Evolutionary conservation across 2,113 vertebrate genomes (phyloP).

Genomic region (Amphiprion percula): DNA sequence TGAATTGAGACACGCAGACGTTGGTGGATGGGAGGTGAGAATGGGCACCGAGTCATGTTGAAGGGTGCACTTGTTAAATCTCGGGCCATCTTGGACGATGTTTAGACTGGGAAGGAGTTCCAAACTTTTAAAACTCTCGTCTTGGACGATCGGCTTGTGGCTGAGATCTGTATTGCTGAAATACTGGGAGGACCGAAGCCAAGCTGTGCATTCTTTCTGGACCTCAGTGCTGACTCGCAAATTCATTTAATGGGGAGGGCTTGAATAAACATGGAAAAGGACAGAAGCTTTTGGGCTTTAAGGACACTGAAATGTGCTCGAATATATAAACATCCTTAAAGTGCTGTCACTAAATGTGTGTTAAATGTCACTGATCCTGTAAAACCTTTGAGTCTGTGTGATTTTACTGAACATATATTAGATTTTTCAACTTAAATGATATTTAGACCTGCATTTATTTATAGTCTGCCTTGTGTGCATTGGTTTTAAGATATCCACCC

Average conservation of each 20-base stretch:
- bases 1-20: slow-evolving; percentile 63
- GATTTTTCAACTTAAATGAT: no score
- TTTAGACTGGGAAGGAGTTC: slow-evolving; percentile 69
- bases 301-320: slow-evolving; percentile 31
- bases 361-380: slow-evolving; percentile 8
- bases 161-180: slow-evolving; percentile 43
- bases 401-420: not conserved
- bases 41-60: slow-evolving; percentile 47
- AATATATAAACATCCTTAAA: slow-evolving; percentile 24
- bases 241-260: slow-evolving; percentile 56
- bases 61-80: slow-evolving; percentile 74
- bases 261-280: slow-evolving; percentile 64
- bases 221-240: slow-evolving; percentile 70
- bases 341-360: slow-evolving; percentile 9
- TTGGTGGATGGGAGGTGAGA: slow-evolving; percentile 48
- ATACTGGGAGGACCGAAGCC: slow-evolving; percentile 45
- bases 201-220: slow-evolving; percentile 65
- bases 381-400: not conserved
- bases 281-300: slow-evolving; percentile 37
- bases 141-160: slow-evolving; percentile 47
- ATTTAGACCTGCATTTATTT: no score
- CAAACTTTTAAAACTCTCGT: slow-evolving; percentile 46
- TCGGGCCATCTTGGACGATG: slow-evolving; percentile 49
- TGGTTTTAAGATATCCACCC: not conserved
- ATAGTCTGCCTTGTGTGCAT: not conserved